Evolutionary conservation across 2,888 invertebrate species (phyloP), one percentile per base, ranked within the genome.

Genomic region (Perizoma affinitatum): DNA sequence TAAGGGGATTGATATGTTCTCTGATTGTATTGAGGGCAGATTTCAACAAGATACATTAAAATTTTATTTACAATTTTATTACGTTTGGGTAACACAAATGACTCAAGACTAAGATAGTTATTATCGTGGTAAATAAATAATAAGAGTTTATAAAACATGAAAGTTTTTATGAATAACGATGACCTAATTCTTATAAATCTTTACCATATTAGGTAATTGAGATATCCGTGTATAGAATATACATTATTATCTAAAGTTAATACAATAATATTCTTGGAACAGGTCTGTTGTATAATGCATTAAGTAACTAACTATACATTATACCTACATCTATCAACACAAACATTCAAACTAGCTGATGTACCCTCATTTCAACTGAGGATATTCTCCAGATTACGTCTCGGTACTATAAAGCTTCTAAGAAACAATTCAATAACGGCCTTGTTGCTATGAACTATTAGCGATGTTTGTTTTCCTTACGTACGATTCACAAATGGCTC

Each of bases 381-480:
- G 75, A 81, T 76, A 79, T 74, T 77, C 73, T 72, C 79, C 79
- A 79, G 79, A 82, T 79, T 70, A 75, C 78, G 73, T 73, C 75
- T 76, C 33, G 40, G 45, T 56, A 49, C 44, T 58, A 56, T 44
- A 34, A 43, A 70, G 71, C 52, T 90, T 88, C 89, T 76, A 35
- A 69, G 88, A 89, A 89, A 75, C 79, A 75, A 82, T 86, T 78
- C 77, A 72, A 75, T 63, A 73, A 71, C 80, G 87, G 84, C 88
- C 88, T 88, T 88, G 22, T 22, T 22, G 88, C 78, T 77, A 82
- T 86, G 80, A 84, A 87, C 84, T 86, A 86, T 83, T 78, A 79
- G 71, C 78, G 80, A 77, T 88, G 86, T 90, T 90, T 89, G 86
- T 90, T 90, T 90, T 84, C 80, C 80, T 86, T 87, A 82, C 80